Conservation (phyloP, 2,113 vertebrate species). For the Chionis minor region DNA sequence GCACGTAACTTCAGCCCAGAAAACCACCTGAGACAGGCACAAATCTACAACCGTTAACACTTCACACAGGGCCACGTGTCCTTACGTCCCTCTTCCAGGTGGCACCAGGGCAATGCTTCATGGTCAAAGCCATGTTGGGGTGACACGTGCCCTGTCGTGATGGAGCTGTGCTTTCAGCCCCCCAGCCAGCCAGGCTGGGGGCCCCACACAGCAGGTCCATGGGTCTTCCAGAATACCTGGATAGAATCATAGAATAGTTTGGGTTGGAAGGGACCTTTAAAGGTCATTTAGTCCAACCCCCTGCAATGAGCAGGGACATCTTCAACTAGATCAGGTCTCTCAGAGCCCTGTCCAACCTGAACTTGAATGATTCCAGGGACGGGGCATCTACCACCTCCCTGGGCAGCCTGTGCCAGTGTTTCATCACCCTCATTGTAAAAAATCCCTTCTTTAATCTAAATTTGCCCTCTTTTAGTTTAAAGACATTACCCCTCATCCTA, state of each 20-base stretch:
- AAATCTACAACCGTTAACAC: not conserved
- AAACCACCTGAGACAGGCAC: not conserved
- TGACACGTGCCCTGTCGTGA: fast-evolving
- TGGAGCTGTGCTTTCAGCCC: not conserved
- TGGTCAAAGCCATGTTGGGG: not conserved
- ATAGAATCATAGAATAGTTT: not conserved
- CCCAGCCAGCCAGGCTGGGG: not conserved
- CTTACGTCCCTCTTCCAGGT: not conserved
- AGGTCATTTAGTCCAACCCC: not conserved
- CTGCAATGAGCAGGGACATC: not conserved
- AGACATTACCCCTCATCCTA: not conserved
- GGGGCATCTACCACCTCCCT: not conserved
- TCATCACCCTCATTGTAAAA: not conserved
- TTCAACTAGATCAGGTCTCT: not conserved
- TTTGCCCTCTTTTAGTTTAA: not conserved
- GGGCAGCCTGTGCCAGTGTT: not conserved
- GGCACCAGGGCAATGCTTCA: not conserved
- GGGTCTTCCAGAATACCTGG: not conserved
- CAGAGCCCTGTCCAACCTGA: not conserved
- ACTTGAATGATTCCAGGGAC: not conserved
- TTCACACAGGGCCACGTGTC: fast-evolving
- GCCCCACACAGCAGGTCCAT: fast-evolving
- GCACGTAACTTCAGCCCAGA: fast-evolving
- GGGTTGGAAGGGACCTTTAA: not conserved
- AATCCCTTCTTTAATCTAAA: not conserved